These are phyloP conservation scores for Leptopterna dolabrata DNA, from an alignment of 2,888 invertebrate species.

Conservation along the genomic window DNA sequence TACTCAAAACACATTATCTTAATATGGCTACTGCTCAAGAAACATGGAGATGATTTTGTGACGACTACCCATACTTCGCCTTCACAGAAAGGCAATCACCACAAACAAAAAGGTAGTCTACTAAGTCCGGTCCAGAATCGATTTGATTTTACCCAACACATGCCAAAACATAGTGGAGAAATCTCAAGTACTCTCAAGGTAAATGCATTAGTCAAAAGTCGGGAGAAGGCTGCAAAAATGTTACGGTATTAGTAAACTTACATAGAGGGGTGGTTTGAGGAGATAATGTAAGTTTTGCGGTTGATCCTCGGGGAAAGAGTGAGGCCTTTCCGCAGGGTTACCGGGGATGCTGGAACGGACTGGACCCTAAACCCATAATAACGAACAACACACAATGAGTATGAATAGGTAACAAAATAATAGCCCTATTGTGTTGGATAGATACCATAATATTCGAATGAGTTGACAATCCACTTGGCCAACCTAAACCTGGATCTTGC, in stretches of 20 bases:
- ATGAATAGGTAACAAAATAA: neutral
- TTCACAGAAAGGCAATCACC: neutral
- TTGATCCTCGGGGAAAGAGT: constrained; percentile 56
- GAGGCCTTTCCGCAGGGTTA: constrained; percentile 54
- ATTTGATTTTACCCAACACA: constrained; percentile 7
- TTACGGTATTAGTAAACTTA: constrained; percentile 53
- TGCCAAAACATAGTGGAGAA: neutral
- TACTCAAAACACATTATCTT: too few species aligned
- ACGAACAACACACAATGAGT: neutral
- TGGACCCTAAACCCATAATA: constrained; percentile 25
- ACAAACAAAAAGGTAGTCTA: neutral
- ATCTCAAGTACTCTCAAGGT: neutral
- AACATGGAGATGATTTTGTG: too few species aligned
- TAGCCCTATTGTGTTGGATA: too few species aligned
- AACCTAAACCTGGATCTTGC: too few species aligned
- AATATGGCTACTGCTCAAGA: too few species aligned
- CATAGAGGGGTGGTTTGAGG: constrained; percentile 59
- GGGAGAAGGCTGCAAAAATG: neutral
- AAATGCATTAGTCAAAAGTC: neutral
- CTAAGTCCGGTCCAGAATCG: neutral
- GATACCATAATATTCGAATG: too few species aligned
- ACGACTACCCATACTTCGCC: too few species aligned
- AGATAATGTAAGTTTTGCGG: constrained; percentile 58
- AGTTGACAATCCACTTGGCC: too few species aligned
- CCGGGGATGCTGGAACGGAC: constrained; percentile 60